phyloP scores from a whole-genome alignment of 1,140 invertebrate genomes.

The Lithobius niger region DNA sequence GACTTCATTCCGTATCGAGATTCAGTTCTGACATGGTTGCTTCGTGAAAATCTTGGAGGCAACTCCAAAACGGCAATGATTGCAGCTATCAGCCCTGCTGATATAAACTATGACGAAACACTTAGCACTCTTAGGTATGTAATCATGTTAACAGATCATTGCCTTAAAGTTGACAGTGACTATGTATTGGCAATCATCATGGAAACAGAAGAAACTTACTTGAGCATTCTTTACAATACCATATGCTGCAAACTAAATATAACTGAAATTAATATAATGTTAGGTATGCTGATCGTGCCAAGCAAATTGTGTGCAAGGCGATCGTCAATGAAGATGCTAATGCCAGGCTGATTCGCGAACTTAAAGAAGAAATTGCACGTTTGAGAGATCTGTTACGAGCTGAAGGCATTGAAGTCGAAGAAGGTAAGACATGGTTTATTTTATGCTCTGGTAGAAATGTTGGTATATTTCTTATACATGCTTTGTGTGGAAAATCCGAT shows the following conservation, averaged over 20 bases:
- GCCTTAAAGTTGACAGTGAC: no score
- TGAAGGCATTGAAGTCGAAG: constrained; percentile 93
- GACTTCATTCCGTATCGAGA: constrained; percentile 99
- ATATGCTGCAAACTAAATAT: no score
- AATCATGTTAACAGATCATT: no score
- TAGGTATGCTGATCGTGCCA: constrained; percentile 96
- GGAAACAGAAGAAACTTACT: no score
- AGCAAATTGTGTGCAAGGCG: constrained; percentile 98
- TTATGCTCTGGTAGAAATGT: no score
- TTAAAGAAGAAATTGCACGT: constrained; percentile 96
- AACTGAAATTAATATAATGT: no score
- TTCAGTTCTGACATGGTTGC: constrained; percentile 94
- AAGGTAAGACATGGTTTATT: constrained; percentile 46
- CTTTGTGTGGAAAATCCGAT: no score
- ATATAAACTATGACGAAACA: constrained; percentile 97
- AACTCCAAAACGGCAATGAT: constrained; percentile 99
- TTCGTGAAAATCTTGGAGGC: constrained; percentile 95
- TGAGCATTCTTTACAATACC: no score
- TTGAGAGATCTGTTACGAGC: constrained; percentile 81
- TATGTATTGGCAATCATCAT: no score
- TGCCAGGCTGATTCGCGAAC: constrained; percentile 93
- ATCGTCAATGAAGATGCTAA: constrained; percentile 99
- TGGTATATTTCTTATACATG: no score
- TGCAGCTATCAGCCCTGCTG: constrained; percentile 92
- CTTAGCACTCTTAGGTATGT: constrained; percentile 77